phyloP scores from a whole-genome alignment of 1,140 invertebrate genomes.

The Diorhabda sublineata region DNA sequence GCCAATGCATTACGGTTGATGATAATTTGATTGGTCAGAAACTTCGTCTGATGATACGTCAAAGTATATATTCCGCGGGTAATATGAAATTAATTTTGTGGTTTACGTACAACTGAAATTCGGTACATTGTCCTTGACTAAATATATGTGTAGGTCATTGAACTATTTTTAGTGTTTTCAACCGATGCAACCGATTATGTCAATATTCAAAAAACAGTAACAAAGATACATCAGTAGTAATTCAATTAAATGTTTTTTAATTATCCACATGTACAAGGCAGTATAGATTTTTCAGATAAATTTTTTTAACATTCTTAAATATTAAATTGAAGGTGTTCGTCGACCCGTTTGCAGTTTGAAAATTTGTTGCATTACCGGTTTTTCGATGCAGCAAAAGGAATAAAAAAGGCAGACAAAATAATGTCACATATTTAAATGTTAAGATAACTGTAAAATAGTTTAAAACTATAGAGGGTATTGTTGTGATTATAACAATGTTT shows the following conservation, averaged over 20 bases:
- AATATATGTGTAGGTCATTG: conserved; percentile 17
- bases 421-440: no score
- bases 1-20: neutral
- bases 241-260: neutral
- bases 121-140: conserved; percentile 15
- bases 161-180: conserved; percentile 17
- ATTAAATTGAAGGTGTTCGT: no score
- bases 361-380: no score
- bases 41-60: neutral
- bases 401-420: no score
- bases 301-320: no score
- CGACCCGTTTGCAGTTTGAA: no score
- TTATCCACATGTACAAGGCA: no score
- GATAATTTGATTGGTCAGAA: conserved; percentile 7
- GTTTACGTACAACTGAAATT: conserved; percentile 9
- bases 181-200: conserved; percentile 7
- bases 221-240: neutral
- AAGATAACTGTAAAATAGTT: no score
- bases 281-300: no score
- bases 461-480: no score
- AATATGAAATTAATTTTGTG: conserved; percentile 13
- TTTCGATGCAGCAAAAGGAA: no score
- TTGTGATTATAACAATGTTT: no score
- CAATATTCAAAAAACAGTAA: conserved; percentile 5
- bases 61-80: conserved; percentile 12